Evolutionary conservation across 2,797 vertebrate genomes (phyloP).

Genomic region (Chromobotia macracanthus): DNA sequence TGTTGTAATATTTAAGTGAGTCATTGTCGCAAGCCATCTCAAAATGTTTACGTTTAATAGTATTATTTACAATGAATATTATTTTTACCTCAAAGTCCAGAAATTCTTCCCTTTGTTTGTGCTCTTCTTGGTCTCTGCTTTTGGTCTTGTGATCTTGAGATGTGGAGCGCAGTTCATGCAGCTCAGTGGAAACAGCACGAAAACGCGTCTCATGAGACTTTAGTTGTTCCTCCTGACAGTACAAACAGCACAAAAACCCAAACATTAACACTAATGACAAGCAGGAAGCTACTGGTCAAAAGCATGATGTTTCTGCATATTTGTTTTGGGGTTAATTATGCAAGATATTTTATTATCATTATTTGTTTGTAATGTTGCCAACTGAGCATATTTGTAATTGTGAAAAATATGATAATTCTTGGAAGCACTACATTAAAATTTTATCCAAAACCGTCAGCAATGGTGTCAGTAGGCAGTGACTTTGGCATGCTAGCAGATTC

Average conservation of each 20-base stretch:
- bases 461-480: too few relatives aligned
- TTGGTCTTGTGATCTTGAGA: constrained; percentile 85
- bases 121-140: constrained; percentile 90
- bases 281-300: neutral
- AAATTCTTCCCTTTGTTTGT: constrained; percentile 89
- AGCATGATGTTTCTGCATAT: neutral
- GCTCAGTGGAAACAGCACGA: constrained; percentile 84
- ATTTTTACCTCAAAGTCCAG: constrained; percentile 92
- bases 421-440: too few relatives aligned
- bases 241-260: neutral
- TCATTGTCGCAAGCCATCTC: neutral
- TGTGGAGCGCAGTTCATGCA: constrained; percentile 80
- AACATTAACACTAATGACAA: neutral
- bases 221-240: constrained; percentile 88
- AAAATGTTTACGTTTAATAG: neutral
- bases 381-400: too few relatives aligned
- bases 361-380: too few relatives aligned
- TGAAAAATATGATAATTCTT: too few relatives aligned
- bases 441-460: too few relatives aligned
- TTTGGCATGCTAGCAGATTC: too few relatives aligned
- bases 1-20: too few relatives aligned
- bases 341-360: too few relatives aligned
- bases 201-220: constrained; percentile 90
- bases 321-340: too few relatives aligned
- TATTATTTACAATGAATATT: neutral